Conservation (phyloP, 2,888 invertebrate species). For the Aphelenchoides bicaudatus region DNA sequence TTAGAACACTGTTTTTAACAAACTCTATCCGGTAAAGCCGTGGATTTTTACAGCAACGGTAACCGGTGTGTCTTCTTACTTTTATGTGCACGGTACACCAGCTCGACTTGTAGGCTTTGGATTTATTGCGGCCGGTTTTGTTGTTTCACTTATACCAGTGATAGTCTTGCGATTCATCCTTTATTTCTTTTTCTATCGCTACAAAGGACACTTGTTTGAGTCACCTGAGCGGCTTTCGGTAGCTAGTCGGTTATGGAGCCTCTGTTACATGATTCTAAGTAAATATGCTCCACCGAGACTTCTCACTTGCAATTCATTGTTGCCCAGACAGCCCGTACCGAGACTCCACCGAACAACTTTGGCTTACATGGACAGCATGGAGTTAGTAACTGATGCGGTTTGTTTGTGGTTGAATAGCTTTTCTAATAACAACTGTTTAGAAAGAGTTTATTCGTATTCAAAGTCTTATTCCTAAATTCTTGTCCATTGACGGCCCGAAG, state of each 20-base stretch:
- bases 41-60: background rate
- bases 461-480: conserved; percentile 28
- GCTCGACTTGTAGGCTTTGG: background rate
- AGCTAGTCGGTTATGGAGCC: conserved; percentile 48
- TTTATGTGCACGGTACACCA: background rate
- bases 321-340: conserved; percentile 49
- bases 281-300: conserved; percentile 38
- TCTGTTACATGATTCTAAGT: background rate
- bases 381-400: no score
- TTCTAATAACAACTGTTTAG: background rate
- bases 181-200: conserved; percentile 47
- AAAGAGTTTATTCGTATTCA: conserved; percentile 1
- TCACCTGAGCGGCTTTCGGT: conserved; percentile 48
- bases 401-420: conserved; percentile 30
- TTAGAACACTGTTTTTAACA: conserved; percentile 5
- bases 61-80: background rate
- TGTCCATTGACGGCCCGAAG: conserved; percentile 44
- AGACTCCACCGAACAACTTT: conserved; percentile 40
- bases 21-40: conserved; percentile 6
- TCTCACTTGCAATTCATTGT: conserved; percentile 44
- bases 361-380: conserved; percentile 43
- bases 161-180: conserved; percentile 40
- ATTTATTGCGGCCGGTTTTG: background rate
- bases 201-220: conserved; percentile 52
- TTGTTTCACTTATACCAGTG: conserved; percentile 25